Base-by-base conservation (phyloP, 92 coral and sea anemone species). In the Palythoa heliodiscus region DNA sequence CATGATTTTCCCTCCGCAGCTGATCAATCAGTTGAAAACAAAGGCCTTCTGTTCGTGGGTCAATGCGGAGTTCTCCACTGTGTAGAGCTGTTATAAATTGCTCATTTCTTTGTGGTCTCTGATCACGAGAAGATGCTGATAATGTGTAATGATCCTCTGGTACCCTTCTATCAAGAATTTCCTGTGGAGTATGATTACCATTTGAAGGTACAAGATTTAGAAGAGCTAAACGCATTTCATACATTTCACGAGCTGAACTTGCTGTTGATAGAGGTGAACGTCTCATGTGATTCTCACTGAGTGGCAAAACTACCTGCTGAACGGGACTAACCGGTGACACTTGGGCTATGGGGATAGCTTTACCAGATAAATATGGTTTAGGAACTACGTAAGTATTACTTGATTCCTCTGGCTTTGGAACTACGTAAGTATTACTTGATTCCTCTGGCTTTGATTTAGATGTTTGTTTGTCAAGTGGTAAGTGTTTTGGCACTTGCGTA, bases 221-320 rank as follows among this genome's bases (percentile, higher is more conserved):
- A 57, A 95, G 71, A 11, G 99, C 99, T 43, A 96, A 92, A 38
- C 99, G 89, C 24, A 95, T 95, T 88, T 96, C 92, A 74, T 96
- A 96, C 99, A 96, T 94, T 82, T 96, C 99, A 54, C 95, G 93
- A 38, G 98, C 95, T 2, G 99, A 86, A 64, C 91, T 96, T 12
- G 95, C 84, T 24, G 89, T 89, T 10, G 93, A 93, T 39, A 95
- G 92, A 0, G 95, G 95, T 14, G 87, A 83, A 50, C 83, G 67
- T 63, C 78, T 19, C 11, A 84, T 79, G 48, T 77, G 53, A 53
- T 82, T 86, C 73, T 89, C 91, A 0, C 89, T 58, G 17, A 85
- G 85, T 22, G 78, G 77, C 16, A 83, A 83, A 79, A 70, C 82
- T 7, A 67, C 70, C 63, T 87, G 90, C 11, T 52, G 67, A 25